Evolutionary conservation across 2,113 vertebrate genomes (phyloP).

Genomic region (Passer montanus): DNA sequence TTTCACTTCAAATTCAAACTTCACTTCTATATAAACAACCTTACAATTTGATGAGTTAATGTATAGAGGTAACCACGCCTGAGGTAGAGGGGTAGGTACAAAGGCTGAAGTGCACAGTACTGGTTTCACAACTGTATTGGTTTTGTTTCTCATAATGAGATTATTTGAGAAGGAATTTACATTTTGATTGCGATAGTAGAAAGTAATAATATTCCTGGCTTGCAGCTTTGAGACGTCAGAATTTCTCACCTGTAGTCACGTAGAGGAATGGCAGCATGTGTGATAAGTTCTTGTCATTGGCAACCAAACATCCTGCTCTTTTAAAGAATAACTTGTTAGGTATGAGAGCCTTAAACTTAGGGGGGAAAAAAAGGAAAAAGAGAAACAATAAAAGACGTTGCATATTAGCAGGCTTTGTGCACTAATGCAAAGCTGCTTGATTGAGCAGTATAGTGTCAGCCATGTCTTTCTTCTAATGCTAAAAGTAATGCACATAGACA

Average conservation of each 20-base stretch:
- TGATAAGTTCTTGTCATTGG: neutral
- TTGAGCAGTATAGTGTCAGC: constrained; percentile 72
- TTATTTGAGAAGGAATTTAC: neutral
- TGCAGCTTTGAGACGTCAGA: neutral
- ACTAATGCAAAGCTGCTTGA: constrained; percentile 64
- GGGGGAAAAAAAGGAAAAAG: neutral
- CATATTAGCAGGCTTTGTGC: constrained; percentile 66
- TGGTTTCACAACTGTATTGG: neutral
- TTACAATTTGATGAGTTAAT: neutral
- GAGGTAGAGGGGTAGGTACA: neutral
- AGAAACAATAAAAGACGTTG: constrained; percentile 54
- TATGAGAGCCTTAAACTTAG: neutral
- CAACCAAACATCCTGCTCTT: neutral
- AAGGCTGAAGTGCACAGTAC: neutral
- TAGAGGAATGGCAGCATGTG: neutral
- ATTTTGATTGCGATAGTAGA: neutral
- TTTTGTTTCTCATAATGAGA: neutral
- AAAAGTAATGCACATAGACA: constrained; percentile 82
- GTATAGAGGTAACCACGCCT: neutral
- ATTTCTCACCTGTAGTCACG: neutral
- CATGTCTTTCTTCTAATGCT: constrained; percentile 76
- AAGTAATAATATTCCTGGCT: neutral
- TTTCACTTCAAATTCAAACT: neutral
- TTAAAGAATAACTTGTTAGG: constrained; percentile 28
- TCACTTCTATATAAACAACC: neutral